Conservation (phyloP, 2,113 vertebrate genomes). For the Uria aalge region DNA sequence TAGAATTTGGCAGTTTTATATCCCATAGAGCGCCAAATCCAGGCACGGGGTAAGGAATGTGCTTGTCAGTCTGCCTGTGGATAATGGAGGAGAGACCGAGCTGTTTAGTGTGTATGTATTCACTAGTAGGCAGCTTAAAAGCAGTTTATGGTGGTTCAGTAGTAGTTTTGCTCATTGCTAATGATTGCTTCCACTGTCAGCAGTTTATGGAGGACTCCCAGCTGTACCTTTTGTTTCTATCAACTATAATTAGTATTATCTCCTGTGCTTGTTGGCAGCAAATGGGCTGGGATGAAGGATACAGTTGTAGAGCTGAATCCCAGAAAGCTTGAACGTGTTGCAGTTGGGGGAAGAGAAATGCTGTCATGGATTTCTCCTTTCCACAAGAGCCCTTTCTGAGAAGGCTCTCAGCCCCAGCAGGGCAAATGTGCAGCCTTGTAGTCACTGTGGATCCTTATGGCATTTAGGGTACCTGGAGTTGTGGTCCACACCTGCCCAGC, state of each 20-base stretch:
- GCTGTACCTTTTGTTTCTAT: not conserved
- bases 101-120: not conserved
- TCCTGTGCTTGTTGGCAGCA: not conserved
- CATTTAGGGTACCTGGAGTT: not conserved
- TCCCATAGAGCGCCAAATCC: not conserved
- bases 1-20: not conserved
- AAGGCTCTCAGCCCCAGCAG: not conserved
- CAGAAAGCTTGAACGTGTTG: accelerated
- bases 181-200: not conserved
- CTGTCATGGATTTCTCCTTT: not conserved
- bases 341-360: not conserved
- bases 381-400: not conserved
- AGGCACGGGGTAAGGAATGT: not conserved
- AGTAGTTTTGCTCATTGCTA: not conserved
- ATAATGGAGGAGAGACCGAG: not conserved
- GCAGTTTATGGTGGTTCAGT: not conserved
- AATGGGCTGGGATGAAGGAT: not conserved
- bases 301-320: not conserved
- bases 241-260: not conserved
- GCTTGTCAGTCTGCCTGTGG: not conserved
- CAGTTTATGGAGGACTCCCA: not conserved
- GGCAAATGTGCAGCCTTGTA: not conserved
- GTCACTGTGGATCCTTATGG: accelerated
- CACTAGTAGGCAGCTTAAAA: not conserved
- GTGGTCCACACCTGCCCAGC: accelerated